phyloP scores from a whole-genome alignment of 2,888 invertebrate genomes.

The Creontiades dilutus region DNA sequence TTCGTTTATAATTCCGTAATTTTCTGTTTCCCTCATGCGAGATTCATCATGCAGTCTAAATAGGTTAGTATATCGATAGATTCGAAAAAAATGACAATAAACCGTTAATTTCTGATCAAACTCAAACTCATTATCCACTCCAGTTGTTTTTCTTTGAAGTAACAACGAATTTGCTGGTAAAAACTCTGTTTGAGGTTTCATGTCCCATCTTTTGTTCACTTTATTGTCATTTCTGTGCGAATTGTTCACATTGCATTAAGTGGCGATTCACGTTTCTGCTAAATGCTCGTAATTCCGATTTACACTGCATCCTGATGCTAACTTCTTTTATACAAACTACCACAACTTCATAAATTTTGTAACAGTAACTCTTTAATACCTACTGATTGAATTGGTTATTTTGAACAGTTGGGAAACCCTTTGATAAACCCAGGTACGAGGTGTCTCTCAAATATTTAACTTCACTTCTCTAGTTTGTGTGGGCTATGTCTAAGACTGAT shows the following conservation, averaged over 20 bases:
- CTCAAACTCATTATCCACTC: too few relatives aligned
- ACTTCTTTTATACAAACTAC: neutral
- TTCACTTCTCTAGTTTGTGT: constrained; percentile 1
- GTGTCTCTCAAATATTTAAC: neutral
- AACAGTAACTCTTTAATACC: neutral
- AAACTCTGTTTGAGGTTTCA: too few relatives aligned
- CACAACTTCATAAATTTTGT: too few relatives aligned
- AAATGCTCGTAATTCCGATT: neutral
- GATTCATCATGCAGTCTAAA: too few relatives aligned
- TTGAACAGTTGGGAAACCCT: neutral
- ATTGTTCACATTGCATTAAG: neutral
- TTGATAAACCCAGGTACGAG: neutral
- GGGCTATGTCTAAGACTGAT: constrained; percentile 37
- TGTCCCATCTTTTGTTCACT: neutral
- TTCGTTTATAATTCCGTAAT: too few relatives aligned
- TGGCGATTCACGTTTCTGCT: neutral
- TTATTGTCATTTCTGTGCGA: neutral
- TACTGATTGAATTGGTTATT: neutral
- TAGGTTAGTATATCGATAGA: too few relatives aligned
- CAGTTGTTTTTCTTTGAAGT: too few relatives aligned
- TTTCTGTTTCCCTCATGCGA: too few relatives aligned
- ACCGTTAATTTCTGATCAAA: too few relatives aligned
- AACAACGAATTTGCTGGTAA: too few relatives aligned
- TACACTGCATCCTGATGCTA: neutral
- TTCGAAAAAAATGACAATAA: too few relatives aligned